A percentile compares a stretch with the other conserved stretches of the same genome.
These are phyloP conservation scores for Catostomus latipinnis DNA, from an alignment of 2,797 vertebrate genomes.

Conservation along the genomic window DNA sequence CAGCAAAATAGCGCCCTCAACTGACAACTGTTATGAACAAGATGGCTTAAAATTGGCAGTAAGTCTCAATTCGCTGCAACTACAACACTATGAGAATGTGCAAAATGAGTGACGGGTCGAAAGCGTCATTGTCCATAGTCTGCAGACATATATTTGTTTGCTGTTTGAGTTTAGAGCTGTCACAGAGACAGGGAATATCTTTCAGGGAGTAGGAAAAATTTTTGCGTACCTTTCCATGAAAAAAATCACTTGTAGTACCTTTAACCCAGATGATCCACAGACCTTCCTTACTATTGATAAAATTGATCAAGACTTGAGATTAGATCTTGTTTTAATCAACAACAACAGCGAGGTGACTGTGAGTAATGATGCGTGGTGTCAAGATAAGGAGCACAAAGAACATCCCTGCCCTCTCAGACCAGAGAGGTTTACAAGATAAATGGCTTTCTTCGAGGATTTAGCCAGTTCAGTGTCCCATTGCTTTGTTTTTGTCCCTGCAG, in stretches of 20 bases:
- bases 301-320: conserved; percentile 18
- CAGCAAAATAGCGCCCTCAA: no score
- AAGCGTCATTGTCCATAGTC: no score
- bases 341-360: conserved; percentile 18
- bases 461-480: conserved; percentile 27
- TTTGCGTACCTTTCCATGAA: no score
- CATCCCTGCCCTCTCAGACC: conserved; percentile 40
- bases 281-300: conserved; percentile 4
- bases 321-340: conserved; percentile 33
- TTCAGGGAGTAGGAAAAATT: no score
- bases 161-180: no score
- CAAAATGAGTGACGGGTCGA: no score
- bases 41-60: no score
- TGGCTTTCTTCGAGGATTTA: conserved; percentile 41
- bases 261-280: conserved; percentile 2
- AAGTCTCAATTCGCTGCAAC: no score
- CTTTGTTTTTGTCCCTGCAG: conserved; percentile 41
- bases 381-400: conserved; percentile 40
- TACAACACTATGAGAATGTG: no score
- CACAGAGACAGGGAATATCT: no score
- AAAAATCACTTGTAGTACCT: background rate
- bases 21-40: no score
- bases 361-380: conserved; percentile 41
- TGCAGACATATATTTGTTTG: no score
- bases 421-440: conserved; percentile 53